These are phyloP conservation scores for Drosophila tripunctata DNA, from an alignment of 2,888 invertebrate species.

Conservation along the genomic window DNA sequence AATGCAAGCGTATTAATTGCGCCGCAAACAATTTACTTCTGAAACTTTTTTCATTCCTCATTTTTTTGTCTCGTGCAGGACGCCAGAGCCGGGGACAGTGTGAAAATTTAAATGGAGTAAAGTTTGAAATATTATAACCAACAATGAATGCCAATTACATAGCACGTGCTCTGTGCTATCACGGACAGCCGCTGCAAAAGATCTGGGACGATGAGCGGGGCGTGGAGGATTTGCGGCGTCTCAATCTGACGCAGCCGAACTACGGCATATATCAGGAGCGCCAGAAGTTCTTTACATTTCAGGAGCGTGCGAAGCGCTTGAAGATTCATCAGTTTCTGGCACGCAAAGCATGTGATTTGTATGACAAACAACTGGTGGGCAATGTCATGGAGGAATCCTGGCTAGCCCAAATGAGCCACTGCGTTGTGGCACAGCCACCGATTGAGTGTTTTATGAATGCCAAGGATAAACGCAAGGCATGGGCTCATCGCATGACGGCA, in stretches of 20 bases:
- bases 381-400: slow-evolving; percentile 75
- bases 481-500: slow-evolving; percentile 90
- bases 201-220: slow-evolving; percentile 94
- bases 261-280: slow-evolving; percentile 91
- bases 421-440: slow-evolving; percentile 88
- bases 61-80: slow-evolving; percentile 11
- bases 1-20: slow-evolving; percentile 5
- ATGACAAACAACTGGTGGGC: slow-evolving; percentile 86
- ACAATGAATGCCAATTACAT: slow-evolving; percentile 84
- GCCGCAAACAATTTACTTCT: slow-evolving; percentile 8
- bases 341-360: slow-evolving; percentile 92
- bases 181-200: slow-evolving; percentile 94
- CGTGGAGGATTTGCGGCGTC: slow-evolving; percentile 89
- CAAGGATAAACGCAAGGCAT: slow-evolving; percentile 89
- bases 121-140: not conserved
- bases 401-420: slow-evolving; percentile 53
- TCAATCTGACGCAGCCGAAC: slow-evolving; percentile 87
- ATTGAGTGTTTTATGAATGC: slow-evolving; percentile 88
- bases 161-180: slow-evolving; percentile 91
- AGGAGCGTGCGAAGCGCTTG: slow-evolving; percentile 92
- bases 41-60: slow-evolving; percentile 17
- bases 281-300: slow-evolving; percentile 92
- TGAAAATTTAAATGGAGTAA: slow-evolving; percentile 33
- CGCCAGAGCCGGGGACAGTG: slow-evolving; percentile 30
- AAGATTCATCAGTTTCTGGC: slow-evolving; percentile 95